Base-by-base conservation (phyloP, 2,113 vertebrate species). In the Epinephelus lanceolatus region DNA sequence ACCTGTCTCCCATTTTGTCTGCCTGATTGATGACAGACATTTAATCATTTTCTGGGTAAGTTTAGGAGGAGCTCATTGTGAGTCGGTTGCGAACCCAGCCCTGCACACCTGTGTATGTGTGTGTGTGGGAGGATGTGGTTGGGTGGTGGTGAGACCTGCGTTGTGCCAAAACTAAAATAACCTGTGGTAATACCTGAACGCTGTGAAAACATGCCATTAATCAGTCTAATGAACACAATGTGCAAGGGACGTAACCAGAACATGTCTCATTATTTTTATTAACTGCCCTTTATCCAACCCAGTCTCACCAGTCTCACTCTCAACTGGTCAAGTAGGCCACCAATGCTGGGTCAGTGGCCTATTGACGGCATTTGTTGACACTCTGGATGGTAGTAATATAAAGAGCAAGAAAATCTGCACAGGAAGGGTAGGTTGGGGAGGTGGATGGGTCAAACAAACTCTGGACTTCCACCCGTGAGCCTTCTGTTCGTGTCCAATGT, bases 151-250 rank as follows among this genome's bases (percentile, higher is more conserved):
- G 42, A 62, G 51, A 51, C 47, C 19, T 13, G 37, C 72, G 57
- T 71, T 80, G 18, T 65, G 57, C 42, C 55, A 71, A 68, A 65
- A 30, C 47, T 76, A 37, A 67, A 68, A 76, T 57, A 71, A 66
- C 57, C 51, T 51, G 12, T 9, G 60, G 40, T 49, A 37, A 67
- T 23, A 37, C 52, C 25, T 81, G 65, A 45, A 63, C 57, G 19
- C 59, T 62, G 21, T 69, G 55, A 83, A 62, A 76, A 53, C 67
- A 83, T 61, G 13, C 8, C 42, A 65, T 70, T 40, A 81, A 33
- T 81, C 33, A 70, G 55, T 76, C 17, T 51, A 10, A 4, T 70
- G 12, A 59, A 18, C 30, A 40, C 17, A 0, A 1, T 69, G 9
- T 33, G 9, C 4, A 14, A 30, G 6, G 33, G 47, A 56, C 27